Evolutionary conservation across 2,888 invertebrate genomes (phyloP), one percentile per base, ranked within the genome.

Genomic region (Didymodactylos carnosus): DNA sequence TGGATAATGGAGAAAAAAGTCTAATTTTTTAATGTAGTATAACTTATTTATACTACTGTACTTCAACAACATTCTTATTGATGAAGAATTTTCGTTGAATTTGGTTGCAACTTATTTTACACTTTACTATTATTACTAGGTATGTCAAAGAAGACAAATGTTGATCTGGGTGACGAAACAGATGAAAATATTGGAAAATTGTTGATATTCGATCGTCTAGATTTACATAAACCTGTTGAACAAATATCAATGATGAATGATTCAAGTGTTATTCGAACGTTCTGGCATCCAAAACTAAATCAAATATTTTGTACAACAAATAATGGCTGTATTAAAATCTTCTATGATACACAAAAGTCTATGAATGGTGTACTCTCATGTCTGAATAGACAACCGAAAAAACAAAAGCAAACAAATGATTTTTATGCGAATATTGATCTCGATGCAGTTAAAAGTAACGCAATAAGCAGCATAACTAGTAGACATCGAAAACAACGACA

Each of bases 271-370:
- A 91, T 97, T 1, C 90, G 94, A 80, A 88, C 89, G 0, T 82
- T 91, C 0, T 98, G 98, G 98, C 98, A 98, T 84, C 91, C 97
- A 0, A 92, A 93, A 81, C 84, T 98, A 23, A 97, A 98, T 81
- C 98, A 98, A 82, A 88, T 98, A 62, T 91, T 95, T 77, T 88
- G 92, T 0, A 91, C 94, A 0, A 91, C 91, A 78, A 92, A 92
- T 0, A 91, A 93, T 81, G 97, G 97, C 0, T 86, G 87, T 0
- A 89, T 93, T 0, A 91, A 92, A 79, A 89, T 93, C 73, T 92
- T 89, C 81, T 99, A 94, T 79, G 94, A 95, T 80, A 35, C 29
- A 35, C 7, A 62, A 19, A 29, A n/a, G 11, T 62, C 62, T n/a
- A 35, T 62, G 35, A 35, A 29, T 62, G 62, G 62, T n/a, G n/a